These are phyloP conservation scores for Amblyopsis hoosieri DNA, from an alignment of 2,797 vertebrate species.

Conservation along the genomic window DNA sequence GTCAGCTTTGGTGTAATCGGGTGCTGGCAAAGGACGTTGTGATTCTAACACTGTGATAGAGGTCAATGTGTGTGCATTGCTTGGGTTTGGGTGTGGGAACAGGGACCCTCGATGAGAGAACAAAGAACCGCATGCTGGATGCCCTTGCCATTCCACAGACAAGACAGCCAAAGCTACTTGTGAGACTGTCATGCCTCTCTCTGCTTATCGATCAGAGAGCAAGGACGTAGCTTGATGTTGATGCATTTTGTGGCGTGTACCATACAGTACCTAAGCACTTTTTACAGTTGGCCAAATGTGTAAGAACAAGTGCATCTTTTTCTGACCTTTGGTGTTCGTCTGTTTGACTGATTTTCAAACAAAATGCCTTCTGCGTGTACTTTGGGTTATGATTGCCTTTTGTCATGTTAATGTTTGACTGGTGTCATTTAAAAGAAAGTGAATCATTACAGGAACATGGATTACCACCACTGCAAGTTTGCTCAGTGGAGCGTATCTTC, in stretches of 20 bases:
- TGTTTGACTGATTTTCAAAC: conserved; percentile 31
- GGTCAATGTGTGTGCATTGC: conserved; percentile 29
- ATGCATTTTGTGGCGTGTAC: conserved; percentile 31
- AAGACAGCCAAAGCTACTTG: conserved; percentile 14
- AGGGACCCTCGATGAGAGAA: conserved; percentile 12
- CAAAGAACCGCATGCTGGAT: conserved; percentile 16
- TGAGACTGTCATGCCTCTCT: conserved; percentile 14
- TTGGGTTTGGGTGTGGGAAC: conserved; percentile 18
- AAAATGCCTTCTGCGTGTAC: conserved; percentile 55
- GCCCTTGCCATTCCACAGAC: conserved; percentile 17
- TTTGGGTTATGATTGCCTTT: conserved; percentile 52
- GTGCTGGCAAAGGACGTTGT: conserved; percentile 51
- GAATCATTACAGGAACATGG: conserved; percentile 35
- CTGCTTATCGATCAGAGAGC: conserved; percentile 25
- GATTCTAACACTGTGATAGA: conserved; percentile 72
- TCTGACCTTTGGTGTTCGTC: conserved; percentile 19
- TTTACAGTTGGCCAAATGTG: conserved; percentile 35
- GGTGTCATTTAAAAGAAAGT: conserved; percentile 27
- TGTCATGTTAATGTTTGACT: conserved; percentile 50
- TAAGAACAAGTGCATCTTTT: conserved; percentile 43
- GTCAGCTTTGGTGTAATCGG: conserved; percentile 11
- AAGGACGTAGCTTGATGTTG: conserved; percentile 18
- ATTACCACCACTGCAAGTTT: conserved; percentile 11
- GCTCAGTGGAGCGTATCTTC: conserved; percentile 19
- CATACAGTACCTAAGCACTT: conserved; percentile 54